phyloP scores from a whole-genome alignment of 2,888 invertebrate species.

The Gasteruption jaculator region DNA sequence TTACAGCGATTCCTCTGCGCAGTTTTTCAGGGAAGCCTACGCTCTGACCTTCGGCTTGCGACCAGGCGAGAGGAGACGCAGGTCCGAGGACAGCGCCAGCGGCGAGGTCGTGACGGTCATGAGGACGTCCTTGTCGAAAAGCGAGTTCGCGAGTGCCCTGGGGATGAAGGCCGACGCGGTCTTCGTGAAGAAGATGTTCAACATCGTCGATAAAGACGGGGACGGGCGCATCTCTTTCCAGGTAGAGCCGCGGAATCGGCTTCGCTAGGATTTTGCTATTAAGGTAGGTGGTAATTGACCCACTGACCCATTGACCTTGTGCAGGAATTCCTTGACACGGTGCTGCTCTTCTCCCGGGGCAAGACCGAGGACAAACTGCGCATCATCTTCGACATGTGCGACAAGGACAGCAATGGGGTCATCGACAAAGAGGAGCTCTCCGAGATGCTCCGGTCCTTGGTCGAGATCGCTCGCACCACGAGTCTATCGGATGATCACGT shows the following conservation, averaged over 20 bases:
- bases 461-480: constrained; percentile 89
- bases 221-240: constrained; percentile 92
- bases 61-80: constrained; percentile 71
- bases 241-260: too few species aligned
- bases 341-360: constrained; percentile 85
- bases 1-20: constrained; percentile 21
- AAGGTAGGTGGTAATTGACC: too few species aligned
- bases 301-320: background rate
- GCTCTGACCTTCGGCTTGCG: constrained; percentile 86
- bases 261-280: background rate
- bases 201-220: constrained; percentile 91
- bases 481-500: constrained; percentile 87
- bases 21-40: constrained; percentile 95
- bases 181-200: constrained; percentile 96
- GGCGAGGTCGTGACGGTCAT: constrained; percentile 89
- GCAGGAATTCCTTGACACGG: constrained; percentile 87
- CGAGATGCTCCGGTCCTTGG: constrained; percentile 88
- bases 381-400: constrained; percentile 97
- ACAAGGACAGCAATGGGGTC: constrained; percentile 88
- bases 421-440: constrained; percentile 91
- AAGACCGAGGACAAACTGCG: constrained; percentile 90
- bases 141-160: constrained; percentile 90
- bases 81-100: constrained; percentile 68
- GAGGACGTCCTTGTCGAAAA: constrained; percentile 85
- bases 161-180: constrained; percentile 94